These are phyloP conservation scores for Aix galericulata DNA, from an alignment of 2,113 vertebrate species.

Conservation along the genomic window DNA sequence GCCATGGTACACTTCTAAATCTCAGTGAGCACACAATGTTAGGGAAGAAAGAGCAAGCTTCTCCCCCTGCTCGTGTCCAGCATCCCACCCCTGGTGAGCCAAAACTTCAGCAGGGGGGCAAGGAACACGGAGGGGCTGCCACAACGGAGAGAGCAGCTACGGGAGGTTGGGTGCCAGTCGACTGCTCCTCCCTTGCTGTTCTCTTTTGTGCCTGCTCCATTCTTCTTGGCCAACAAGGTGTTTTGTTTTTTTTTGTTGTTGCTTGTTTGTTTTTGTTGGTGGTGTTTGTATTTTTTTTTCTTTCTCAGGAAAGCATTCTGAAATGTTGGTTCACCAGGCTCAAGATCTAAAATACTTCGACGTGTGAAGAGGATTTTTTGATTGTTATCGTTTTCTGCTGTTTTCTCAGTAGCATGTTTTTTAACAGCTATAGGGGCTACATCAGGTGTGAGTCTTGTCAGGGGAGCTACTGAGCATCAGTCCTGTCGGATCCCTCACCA, in stretches of 20 bases:
- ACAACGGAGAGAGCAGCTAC: rapidly evolving
- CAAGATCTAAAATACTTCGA: neutral
- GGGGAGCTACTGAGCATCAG: neutral
- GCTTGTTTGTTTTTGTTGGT: no score
- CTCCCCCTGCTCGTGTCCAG: neutral
- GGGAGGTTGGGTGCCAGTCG: neutral
- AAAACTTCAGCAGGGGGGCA: neutral
- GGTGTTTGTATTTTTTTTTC: no score
- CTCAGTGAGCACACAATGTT: rapidly evolving
- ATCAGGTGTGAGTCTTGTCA: neutral
- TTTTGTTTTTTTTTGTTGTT: no score
- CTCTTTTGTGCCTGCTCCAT: neutral
- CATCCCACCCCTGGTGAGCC: no score
- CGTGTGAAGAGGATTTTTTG: neutral
- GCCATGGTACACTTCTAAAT: neutral
- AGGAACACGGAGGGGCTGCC: neutral
- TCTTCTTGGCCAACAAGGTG: neutral
- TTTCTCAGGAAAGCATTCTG: neutral
- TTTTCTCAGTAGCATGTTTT: neutral
- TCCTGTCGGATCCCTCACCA: neutral
- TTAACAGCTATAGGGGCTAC: neutral
- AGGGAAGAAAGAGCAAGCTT: neutral
- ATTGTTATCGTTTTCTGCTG: neutral
- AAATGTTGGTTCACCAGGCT: neutral
- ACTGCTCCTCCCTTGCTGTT: neutral